Percentiles rank a stretch among this genome's conserved stretches.
Conservation (phyloP, 2,888 invertebrate species). For the Julus scanicus region DNA sequence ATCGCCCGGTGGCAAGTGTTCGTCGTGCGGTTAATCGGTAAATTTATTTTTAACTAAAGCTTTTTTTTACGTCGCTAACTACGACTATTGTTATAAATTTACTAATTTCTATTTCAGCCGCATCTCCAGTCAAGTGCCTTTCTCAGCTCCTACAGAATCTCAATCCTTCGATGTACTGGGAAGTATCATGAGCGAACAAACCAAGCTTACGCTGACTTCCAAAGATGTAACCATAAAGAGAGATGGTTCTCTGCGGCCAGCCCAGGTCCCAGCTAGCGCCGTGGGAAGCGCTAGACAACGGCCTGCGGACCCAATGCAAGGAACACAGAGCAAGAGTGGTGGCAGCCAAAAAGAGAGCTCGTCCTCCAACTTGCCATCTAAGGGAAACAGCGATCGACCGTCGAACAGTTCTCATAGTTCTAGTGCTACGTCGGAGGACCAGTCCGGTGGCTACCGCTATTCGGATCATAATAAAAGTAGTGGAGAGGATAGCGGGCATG, state of each 20-base stretch:
- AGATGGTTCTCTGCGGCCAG: slow-evolving; percentile 64
- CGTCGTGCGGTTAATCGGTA: background rate
- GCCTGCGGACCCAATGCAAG: slow-evolving; percentile 54
- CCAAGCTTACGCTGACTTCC: slow-evolving; percentile 63
- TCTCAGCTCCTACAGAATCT: slow-evolving; percentile 39
- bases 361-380: background rate
- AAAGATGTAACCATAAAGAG: slow-evolving; percentile 65
- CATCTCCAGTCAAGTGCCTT: slow-evolving; percentile 52
- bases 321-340: background rate
- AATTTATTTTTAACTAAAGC: background rate
- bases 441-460: background rate
- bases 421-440: background rate
- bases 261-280: slow-evolving; percentile 48
- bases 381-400: background rate
- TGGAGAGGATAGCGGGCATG: slow-evolving; percentile 57
- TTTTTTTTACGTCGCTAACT: background rate
- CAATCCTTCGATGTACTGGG: slow-evolving; percentile 65
- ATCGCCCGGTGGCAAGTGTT: slow-evolving; percentile 49
- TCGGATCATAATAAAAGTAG: slow-evolving; percentile 56
- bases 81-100: background rate
- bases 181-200: slow-evolving; percentile 65
- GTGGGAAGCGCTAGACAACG: slow-evolving; percentile 16
- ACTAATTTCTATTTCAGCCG: slow-evolving; percentile 18
- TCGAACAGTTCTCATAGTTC: background rate
- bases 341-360: background rate